These are phyloP conservation scores for Syndactyla subalaris DNA, from an alignment of 2,797 vertebrate genomes.

Conservation along the genomic window DNA sequence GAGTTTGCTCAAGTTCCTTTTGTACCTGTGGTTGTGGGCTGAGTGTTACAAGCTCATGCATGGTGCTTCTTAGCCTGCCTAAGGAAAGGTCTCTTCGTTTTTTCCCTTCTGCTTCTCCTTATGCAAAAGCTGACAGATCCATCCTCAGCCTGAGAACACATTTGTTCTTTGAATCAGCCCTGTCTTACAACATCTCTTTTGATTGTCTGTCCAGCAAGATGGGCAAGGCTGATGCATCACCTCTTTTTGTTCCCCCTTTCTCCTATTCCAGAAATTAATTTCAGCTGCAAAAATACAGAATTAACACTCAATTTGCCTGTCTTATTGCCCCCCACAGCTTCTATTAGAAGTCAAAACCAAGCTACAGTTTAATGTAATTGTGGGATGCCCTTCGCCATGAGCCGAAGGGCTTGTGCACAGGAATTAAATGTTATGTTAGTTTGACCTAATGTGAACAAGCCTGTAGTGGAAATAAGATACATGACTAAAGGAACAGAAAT, in stretches of 20 bases:
- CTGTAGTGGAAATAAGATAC: not conserved
- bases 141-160: accelerated
- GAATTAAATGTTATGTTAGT: not conserved
- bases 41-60: accelerated
- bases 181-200: not conserved
- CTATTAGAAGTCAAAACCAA: not conserved
- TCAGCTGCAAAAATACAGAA: not conserved
- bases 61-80: not conserved
- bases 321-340: not conserved
- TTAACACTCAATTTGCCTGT: accelerated
- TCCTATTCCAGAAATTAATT: not conserved
- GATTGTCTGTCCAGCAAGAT: not conserved
- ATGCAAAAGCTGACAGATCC: not conserved
- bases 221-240: too few relatives aligned
- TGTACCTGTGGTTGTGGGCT: not conserved
- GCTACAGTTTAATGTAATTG: accelerated
- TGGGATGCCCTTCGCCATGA: not conserved
- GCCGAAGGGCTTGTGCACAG: not conserved
- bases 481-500: not conserved
- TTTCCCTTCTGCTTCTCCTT: not conserved
- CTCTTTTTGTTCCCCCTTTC: not conserved
- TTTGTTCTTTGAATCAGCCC: not conserved
- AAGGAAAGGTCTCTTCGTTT: not conserved
- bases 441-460: not conserved
- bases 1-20: not conserved